phyloP scores from a whole-genome alignment of 2,113 vertebrate genomes.

The Vulpes lagopus region DNA sequence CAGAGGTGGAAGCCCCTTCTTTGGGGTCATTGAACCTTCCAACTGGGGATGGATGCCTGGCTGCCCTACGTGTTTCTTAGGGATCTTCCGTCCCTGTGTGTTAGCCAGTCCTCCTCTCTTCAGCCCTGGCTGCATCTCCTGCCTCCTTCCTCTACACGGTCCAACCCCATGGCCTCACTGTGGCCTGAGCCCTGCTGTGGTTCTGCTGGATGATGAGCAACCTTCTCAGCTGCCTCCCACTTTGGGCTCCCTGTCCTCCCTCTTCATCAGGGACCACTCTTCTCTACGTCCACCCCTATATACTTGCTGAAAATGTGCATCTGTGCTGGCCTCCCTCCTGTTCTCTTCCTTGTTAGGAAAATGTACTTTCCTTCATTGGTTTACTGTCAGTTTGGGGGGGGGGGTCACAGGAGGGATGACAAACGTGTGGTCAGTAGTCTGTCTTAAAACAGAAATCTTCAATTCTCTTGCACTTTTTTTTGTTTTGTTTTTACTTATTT shows the following conservation, averaged over 20 bases:
- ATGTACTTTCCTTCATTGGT: not conserved
- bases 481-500: not conserved
- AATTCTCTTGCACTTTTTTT: not conserved
- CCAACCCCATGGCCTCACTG: fast-evolving
- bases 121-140: not conserved
- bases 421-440: not conserved
- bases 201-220: fast-evolving
- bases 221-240: not conserved
- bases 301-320: not conserved
- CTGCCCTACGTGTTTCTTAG: not conserved
- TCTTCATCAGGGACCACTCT: not conserved
- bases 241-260: not conserved
- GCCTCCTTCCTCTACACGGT: not conserved
- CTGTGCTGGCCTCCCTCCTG: not conserved
- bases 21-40: not conserved
- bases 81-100: fast-evolving
- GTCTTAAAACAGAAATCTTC: not conserved
- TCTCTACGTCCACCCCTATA: not conserved
- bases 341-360: not conserved
- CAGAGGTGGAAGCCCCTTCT: not conserved
- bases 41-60: not conserved
- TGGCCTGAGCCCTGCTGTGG: not conserved
- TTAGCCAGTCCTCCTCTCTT: not conserved
- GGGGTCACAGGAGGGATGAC: not conserved
- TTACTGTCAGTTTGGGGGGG: not conserved